phyloP scores from a whole-genome alignment of 2,113 vertebrate genomes.

The human (Homo sapiens) region GRCh38 chr5:86967001-86967500 shows the following conservation, averaged over 20 bases:
- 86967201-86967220: not conserved
- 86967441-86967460: not conserved
- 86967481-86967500: not conserved
- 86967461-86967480: not conserved
- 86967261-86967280: fast-evolving
- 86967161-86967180: not conserved
- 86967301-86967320: not conserved
- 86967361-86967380: not conserved
- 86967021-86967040: not conserved
- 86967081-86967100: not conserved
- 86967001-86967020: not conserved
- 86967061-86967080: not conserved
- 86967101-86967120: not conserved
- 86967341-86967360: not conserved
- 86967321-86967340: not conserved
- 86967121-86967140: not conserved
- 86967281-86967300: not conserved
- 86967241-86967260: not conserved
- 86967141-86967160: not conserved
- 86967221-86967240: not conserved
- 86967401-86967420: not conserved
- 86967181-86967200: not conserved
- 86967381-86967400: too few relatives aligned
- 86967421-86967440: not conserved
- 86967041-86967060: not conserved